Percentiles rank a stretch among this genome's conserved stretches.
These are phyloP conservation scores for Noturus placidus DNA, from an alignment of 2,113 vertebrate genomes.

Conservation along the genomic window DNA sequence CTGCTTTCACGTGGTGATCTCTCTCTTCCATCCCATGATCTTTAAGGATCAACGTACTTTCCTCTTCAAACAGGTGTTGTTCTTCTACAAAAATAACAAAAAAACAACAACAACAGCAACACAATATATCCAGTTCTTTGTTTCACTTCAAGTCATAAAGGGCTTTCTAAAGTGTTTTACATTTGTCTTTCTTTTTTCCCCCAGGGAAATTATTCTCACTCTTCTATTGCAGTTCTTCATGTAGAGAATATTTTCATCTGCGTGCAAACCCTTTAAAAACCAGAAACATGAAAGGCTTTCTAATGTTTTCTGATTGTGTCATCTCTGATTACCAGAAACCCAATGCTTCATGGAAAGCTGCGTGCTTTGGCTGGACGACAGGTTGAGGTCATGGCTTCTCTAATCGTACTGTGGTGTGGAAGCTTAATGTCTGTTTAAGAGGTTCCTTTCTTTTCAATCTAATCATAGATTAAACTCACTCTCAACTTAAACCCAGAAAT, in stretches of 20 bases:
- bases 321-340: neutral
- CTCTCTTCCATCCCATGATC: neutral
- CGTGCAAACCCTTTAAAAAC: neutral
- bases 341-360: conserved; percentile 13
- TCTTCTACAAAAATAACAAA: neutral
- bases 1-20: conserved; percentile 64
- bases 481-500: conserved; percentile 1
- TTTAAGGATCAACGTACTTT: conserved; percentile 44
- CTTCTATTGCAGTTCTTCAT: neutral
- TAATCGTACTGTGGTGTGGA: conserved; percentile 12
- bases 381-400: conserved; percentile 25
- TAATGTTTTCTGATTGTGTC: neutral
- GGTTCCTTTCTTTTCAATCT: conserved; percentile 39
- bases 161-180: neutral
- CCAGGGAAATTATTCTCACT: neutral
- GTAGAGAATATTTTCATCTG: neutral
- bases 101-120: too few species aligned
- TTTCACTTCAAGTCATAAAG: neutral
- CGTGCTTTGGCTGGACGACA: conserved; percentile 28
- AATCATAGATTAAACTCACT: conserved; percentile 53
- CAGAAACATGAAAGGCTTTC: neutral
- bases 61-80: conserved; percentile 45
- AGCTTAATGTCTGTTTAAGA: conserved; percentile 44
- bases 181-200: neutral
- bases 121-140: neutral